These are phyloP conservation scores for Oreochromis tanganicae DNA, from an alignment of 2,113 vertebrate genomes.

Conservation along the genomic window DNA sequence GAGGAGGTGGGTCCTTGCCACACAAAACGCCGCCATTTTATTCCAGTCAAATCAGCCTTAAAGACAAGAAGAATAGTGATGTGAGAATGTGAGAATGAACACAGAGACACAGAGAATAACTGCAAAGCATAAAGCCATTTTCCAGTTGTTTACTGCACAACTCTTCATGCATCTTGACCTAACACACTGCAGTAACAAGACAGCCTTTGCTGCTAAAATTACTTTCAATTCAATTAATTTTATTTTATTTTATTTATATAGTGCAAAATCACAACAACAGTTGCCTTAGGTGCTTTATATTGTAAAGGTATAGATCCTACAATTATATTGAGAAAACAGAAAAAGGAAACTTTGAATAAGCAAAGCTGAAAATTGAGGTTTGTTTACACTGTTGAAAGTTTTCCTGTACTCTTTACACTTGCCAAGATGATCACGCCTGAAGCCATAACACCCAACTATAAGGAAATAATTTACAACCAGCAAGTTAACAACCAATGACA, in stretches of 20 bases:
- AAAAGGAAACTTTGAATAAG: background rate
- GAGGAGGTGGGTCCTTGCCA: conserved; percentile 97
- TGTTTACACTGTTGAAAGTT: background rate
- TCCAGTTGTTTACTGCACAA: background rate
- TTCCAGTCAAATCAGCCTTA: conserved; percentile 96
- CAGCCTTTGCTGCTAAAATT: background rate
- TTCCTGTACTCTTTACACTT: background rate
- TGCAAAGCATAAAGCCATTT: background rate
- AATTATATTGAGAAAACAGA: background rate
- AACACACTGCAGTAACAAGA: background rate
- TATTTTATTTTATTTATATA: background rate
- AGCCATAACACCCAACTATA: background rate
- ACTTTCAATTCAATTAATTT: background rate
- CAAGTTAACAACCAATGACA: background rate
- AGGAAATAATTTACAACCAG: background rate
- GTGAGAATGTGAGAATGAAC: background rate
- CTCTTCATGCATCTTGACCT: background rate
- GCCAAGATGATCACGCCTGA: background rate
- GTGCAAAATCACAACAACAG: background rate
- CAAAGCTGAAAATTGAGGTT: background rate
- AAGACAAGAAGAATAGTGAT: background rate
- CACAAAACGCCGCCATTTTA: conserved; percentile 98
- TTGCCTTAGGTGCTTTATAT: background rate
- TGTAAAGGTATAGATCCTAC: background rate
- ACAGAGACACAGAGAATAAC: background rate